Evolutionary conservation across 2,797 vertebrate species (phyloP).

Genomic region (Helarctos malayanus): DNA sequence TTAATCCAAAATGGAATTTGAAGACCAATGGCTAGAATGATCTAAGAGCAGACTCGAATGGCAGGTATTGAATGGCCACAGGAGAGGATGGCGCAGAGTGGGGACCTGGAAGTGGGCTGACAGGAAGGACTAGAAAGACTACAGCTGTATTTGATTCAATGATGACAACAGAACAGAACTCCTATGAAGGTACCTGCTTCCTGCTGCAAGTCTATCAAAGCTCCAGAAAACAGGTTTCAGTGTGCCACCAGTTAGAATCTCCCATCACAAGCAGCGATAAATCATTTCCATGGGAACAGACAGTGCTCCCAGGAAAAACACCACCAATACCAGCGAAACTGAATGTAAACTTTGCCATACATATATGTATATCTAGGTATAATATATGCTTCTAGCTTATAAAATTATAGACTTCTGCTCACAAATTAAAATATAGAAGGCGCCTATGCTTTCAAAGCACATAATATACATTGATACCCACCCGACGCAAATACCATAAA

Average conservation of each 20-base stretch:
- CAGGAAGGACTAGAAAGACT: neutral
- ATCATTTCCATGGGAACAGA: neutral
- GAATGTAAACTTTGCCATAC: neutral
- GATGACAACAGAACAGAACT: neutral
- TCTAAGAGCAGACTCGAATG: neutral
- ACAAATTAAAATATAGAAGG: constrained; percentile 4
- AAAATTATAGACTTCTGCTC: neutral
- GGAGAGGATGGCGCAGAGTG: neutral
- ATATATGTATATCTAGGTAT: neutral
- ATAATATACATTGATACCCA: neutral
- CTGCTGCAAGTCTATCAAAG: neutral
- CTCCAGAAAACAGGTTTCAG: neutral
- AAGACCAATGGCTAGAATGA: neutral
- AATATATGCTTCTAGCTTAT: neutral
- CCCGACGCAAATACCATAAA: constrained; percentile 37
- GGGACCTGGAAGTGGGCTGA: neutral
- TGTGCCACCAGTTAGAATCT: neutral
- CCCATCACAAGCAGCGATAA: neutral
- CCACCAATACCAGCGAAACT: neutral
- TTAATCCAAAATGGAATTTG: neutral
- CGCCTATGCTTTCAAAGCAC: neutral
- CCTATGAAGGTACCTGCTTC: neutral
- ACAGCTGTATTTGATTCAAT: neutral
- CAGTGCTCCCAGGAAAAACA: neutral
- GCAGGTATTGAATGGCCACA: neutral